Percentiles rank a stretch among this genome's conserved stretches.
phyloP scores from a whole-genome alignment of 2,113 vertebrate genomes.

The Clarias magur region DNA sequence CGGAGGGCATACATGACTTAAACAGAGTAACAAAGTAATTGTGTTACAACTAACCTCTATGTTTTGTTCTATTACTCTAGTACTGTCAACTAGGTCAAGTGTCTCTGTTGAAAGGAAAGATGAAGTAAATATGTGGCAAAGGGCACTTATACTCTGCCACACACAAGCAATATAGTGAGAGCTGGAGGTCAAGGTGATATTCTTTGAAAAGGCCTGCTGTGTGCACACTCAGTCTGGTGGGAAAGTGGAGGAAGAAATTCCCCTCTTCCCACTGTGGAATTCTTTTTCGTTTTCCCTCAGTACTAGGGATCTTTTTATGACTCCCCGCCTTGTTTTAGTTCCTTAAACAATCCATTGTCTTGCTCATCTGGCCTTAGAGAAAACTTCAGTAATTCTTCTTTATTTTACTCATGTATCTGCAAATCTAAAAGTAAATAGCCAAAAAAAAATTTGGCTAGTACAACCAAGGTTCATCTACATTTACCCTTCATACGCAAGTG shows the following conservation, averaged over 20 bases:
- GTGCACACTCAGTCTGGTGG: conserved; percentile 24
- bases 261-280: conserved; percentile 46
- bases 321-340: background rate
- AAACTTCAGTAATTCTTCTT: background rate
- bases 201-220: conserved; percentile 24
- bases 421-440: background rate
- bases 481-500: background rate
- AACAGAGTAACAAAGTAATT: background rate
- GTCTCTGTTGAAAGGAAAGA: conserved; percentile 25
- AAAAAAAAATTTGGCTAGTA: background rate
- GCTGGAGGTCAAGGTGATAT: conserved; percentile 36
- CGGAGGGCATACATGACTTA: background rate
- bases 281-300: conserved; percentile 21
- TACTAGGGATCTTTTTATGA: conserved; percentile 11
- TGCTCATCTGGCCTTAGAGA: background rate
- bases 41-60: conserved; percentile 11
- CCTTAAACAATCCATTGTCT: background rate
- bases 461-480: background rate
- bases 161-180: conserved; percentile 15
- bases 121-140: background rate
- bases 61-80: background rate
- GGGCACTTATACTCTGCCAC: background rate
- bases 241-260: conserved; percentile 44
- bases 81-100: conserved; percentile 5
- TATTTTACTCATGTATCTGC: background rate